phyloP scores from a whole-genome alignment of 1,140 invertebrate genomes.

The Lysiphlebus fabarum region DNA sequence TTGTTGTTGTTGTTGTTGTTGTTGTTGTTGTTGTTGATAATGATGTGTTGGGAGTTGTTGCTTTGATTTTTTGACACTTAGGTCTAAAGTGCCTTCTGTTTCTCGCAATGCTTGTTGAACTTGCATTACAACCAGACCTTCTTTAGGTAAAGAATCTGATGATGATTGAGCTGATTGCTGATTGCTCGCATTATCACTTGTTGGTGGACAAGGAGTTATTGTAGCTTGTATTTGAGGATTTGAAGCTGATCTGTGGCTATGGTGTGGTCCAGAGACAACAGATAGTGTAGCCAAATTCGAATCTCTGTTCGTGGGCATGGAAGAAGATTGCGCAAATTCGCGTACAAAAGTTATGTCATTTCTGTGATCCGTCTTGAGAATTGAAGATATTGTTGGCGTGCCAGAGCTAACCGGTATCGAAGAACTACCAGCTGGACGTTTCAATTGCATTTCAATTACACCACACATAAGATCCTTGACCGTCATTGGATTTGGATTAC shows the following conservation, averaged over 20 bases:
- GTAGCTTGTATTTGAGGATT: constrained; percentile 63
- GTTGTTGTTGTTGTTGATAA: constrained; percentile 70
- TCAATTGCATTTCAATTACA: constrained; percentile 71
- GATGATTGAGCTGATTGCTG: constrained; percentile 36
- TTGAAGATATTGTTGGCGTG: constrained; percentile 65
- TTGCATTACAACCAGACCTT: constrained; percentile 65
- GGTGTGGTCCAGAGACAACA: constrained; percentile 58
- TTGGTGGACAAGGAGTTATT: constrained; percentile 61
- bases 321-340: constrained; percentile 52
- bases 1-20: constrained; percentile 63
- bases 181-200: constrained; percentile 24
- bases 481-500: constrained; percentile 59
- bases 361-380: constrained; percentile 58
- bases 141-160: constrained; percentile 47
- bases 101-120: constrained; percentile 56
- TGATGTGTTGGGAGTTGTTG: constrained; percentile 70
- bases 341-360: constrained; percentile 58
- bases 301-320: constrained; percentile 50
- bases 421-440: constrained; percentile 61
- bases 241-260: constrained; percentile 44
- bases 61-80: constrained; percentile 75
- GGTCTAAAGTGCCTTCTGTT: constrained; percentile 64
- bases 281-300: constrained; percentile 65
- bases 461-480: constrained; percentile 73
- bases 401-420: constrained; percentile 50